Evolutionary conservation across 2,888 invertebrate genomes (phyloP), one percentile per base, ranked within the genome.

Genomic region (Sinhomidia bicolor): DNA sequence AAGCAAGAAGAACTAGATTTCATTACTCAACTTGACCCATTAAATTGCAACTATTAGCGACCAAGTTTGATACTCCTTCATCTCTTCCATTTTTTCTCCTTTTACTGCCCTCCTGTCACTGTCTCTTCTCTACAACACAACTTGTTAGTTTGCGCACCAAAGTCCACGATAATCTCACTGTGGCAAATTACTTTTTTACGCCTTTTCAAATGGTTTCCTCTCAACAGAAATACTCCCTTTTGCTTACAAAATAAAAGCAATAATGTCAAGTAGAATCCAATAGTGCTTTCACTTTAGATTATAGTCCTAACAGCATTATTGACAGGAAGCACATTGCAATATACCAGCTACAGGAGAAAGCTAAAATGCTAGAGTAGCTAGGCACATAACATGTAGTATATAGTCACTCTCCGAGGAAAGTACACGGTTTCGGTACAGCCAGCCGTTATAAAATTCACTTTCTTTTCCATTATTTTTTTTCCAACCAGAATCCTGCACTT

Each of bases 281-380:
- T 60, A 60, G 29, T 60, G 12, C 78, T 78, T 74, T 78, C 76
- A 51, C 29, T 78, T 78, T 26, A 29, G 20, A 32, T 78, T 36
- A 9, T 17, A 51, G 1, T 12, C 10, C 7, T 51, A 51, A 7
- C n/a, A 60, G 36, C 36, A 51, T 23, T 65, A 76, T 60, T 87
- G 86, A 87, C 86, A 87, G 86, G 71, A 87, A 74, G 86, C 86
- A 87, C 86, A 81, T 86, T 86, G 80, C 86, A 60, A 44, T 86
- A 17, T 12, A 47, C n/a, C n/a, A 9, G 78, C 1, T 7, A 12
- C 10, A 12, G 14, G 12, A 47, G 47, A 9, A 12, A 47, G 47
- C 41, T 41, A n/a, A n/a, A n/a, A n/a, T n/a, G n/a, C n/a, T n/a
- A n/a, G n/a, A n/a, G n/a, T n/a, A n/a, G n/a, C n/a, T n/a, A n/a